phyloP scores from a whole-genome alignment of 1,140 invertebrate species.

The Apis florea region DNA sequence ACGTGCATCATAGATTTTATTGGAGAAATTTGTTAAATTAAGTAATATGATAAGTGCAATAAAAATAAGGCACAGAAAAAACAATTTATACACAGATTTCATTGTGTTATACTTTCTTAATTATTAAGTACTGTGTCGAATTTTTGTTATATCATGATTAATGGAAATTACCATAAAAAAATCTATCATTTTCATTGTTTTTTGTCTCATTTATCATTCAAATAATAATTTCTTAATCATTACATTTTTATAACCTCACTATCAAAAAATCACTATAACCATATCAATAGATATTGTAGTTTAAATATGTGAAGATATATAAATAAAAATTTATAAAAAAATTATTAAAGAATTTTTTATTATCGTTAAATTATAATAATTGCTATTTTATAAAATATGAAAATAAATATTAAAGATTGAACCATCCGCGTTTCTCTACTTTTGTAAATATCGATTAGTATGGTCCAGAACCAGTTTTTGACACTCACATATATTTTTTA shows the following conservation, averaged over 20 bases:
- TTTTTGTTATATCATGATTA: neutral
- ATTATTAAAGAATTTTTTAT: neutral
- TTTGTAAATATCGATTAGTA: constrained; percentile 42
- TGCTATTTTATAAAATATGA: neutral
- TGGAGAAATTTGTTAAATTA: constrained; percentile 66
- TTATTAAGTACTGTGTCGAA: constrained; percentile 36
- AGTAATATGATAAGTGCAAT: constrained; percentile 67
- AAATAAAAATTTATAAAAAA: neutral
- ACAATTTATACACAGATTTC: constrained; percentile 66
- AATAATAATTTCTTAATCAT: neutral
- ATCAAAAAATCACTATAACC: neutral
- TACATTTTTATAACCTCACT: constrained; percentile 34
- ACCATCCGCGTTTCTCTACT: neutral
- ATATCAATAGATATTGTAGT: constrained; percentile 3
- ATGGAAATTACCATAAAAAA: neutral
- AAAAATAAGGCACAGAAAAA: constrained; percentile 66
- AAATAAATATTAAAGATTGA: neutral
- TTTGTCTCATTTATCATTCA: constrained; percentile 8
- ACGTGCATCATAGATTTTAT: constrained; percentile 58
- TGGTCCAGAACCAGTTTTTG: constrained; percentile 35
- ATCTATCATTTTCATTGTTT: constrained; percentile 10
- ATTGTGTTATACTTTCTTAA: constrained; percentile 49
- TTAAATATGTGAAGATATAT: neutral
- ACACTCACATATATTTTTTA: constrained; percentile 11
- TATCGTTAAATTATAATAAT: neutral